Evolutionary conservation across 2,888 invertebrate species (phyloP).

Genomic region (Nemurella pictetii): DNA sequence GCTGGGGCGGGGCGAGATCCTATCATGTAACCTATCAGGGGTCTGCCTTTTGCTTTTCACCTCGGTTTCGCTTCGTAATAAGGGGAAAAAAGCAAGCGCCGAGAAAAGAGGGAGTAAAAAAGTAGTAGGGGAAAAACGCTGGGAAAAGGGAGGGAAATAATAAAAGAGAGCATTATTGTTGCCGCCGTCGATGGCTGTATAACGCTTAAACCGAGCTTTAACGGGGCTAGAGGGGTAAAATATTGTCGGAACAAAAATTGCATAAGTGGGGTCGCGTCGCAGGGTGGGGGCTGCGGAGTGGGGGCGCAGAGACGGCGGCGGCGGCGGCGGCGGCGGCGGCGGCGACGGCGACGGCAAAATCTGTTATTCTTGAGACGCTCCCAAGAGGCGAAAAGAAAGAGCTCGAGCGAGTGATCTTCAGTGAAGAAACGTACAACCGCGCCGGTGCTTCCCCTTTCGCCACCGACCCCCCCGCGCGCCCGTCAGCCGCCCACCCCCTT

Average conservation of each 20-base stretch:
- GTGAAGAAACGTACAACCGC: slow-evolving; percentile 43
- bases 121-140: slow-evolving; percentile 33
- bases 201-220: background rate
- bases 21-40: slow-evolving; percentile 45
- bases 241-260: slow-evolving; percentile 36
- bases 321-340: slow-evolving; percentile 44
- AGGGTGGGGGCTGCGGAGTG: slow-evolving; percentile 41
- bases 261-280: slow-evolving; percentile 36
- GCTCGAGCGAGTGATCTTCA: slow-evolving; percentile 10
- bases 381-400: slow-evolving; percentile 30
- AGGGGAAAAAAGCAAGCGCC: slow-evolving; percentile 38
- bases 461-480: slow-evolving; percentile 30
- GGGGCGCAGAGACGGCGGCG: slow-evolving; percentile 43
- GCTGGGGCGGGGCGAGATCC: slow-evolving; percentile 43
- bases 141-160: slow-evolving; percentile 35
- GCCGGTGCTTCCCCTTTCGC: slow-evolving; percentile 43
- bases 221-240: slow-evolving; percentile 34
- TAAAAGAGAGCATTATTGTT: slow-evolving; percentile 34
- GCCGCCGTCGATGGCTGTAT: slow-evolving; percentile 26
- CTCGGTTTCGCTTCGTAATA: slow-evolving; percentile 37
- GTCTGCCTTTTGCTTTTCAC: slow-evolving; percentile 42
- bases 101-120: slow-evolving; percentile 33
- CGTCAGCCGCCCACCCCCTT: slow-evolving; percentile 37
- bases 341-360: slow-evolving; percentile 41
- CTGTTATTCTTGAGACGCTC: slow-evolving; percentile 37